Evolutionary conservation across 2,113 vertebrate genomes (phyloP).

Genomic region (Chaetorhynchus papuensis): DNA sequence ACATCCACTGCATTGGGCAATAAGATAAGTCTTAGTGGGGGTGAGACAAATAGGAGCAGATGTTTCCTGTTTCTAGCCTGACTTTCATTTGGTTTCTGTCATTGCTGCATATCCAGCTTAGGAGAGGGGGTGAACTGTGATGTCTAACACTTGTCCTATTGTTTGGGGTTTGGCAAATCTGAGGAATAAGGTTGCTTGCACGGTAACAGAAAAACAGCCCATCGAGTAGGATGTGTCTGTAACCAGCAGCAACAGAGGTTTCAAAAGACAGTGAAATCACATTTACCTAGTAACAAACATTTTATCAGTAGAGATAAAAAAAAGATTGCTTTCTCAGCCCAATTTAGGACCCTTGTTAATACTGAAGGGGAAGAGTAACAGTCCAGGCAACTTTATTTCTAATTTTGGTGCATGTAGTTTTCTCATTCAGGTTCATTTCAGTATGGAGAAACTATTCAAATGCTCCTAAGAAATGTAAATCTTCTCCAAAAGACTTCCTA

Average conservation of each 20-base stretch:
- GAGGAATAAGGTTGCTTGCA: neutral
- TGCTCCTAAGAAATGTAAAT: neutral
- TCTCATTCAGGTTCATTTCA: neutral
- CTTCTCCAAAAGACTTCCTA: neutral
- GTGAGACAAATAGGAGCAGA: slow-evolving; percentile 54
- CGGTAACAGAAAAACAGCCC: neutral
- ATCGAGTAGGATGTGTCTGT: neutral
- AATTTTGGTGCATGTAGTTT: neutral
- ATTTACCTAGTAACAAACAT: neutral
- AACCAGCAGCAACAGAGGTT: neutral
- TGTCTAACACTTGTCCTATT: slow-evolving; percentile 57
- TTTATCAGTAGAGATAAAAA: neutral
- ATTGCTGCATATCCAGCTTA: slow-evolving; percentile 23
- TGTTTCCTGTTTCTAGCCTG: slow-evolving; percentile 64
- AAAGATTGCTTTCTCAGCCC: neutral
- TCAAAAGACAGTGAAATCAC: neutral
- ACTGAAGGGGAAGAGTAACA: neutral
- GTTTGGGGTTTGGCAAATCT: slow-evolving; percentile 35
- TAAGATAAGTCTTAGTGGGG: slow-evolving; percentile 51
- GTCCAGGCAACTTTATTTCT: neutral
- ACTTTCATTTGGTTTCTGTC: slow-evolving; percentile 60
- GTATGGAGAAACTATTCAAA: neutral
- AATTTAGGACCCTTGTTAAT: neutral
- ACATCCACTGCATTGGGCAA: slow-evolving; percentile 19
- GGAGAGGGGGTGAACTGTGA: slow-evolving; percentile 32